Base-by-base conservation (phyloP, 2,113 vertebrate species). In the Callithrix jacchus region DNA sequence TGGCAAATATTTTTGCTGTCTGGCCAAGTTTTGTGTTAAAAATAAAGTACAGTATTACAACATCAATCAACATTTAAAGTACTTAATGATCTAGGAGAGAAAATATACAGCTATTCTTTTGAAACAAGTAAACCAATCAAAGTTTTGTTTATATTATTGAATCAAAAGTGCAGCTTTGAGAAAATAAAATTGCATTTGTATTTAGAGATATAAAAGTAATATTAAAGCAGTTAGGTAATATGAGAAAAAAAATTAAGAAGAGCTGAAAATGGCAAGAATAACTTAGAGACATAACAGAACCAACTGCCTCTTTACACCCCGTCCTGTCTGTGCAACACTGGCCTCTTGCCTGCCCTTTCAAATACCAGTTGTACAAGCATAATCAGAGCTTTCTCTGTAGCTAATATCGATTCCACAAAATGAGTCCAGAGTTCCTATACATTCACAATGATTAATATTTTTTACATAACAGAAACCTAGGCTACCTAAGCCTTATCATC, bases 21-120 rank as follows among this genome's bases (percentile, higher is more conserved):
- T 98, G 96, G 97, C 93, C 97, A 98, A 98, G 93, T 95, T 97
- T 97, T 95, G 93, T 88, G 94, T 98, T 98, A 98, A 98, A 97
- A 98, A 98, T 98, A 98, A 97, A 97, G 79, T 97, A 91, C 82
- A 97, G 96, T 98, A 93, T 97, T 97, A 97, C 27, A 74, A 94
- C 86, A 98, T 97, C 95, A 94, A 96, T 97, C 97, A 97, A 93
- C 95, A 96, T 93, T 87, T 90, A 93, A 73, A 96, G 94, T 88
- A 95, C 80, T 97, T 97, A 97, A 96, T 97, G 95, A 97, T 94
- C 93, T 95, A 94, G 81, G 91, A 98, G 93, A 95, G 97, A 95
- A 94, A 97, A 96, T 87, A 96, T 74, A 93, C 85, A 98, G 86
- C 25, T 74, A 96, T 95, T 91, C 47, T 97, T 96, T 94, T 95